Evolutionary conservation across 2,797 vertebrate genomes (phyloP).

Genomic region (Anguilla marmorata): DNA sequence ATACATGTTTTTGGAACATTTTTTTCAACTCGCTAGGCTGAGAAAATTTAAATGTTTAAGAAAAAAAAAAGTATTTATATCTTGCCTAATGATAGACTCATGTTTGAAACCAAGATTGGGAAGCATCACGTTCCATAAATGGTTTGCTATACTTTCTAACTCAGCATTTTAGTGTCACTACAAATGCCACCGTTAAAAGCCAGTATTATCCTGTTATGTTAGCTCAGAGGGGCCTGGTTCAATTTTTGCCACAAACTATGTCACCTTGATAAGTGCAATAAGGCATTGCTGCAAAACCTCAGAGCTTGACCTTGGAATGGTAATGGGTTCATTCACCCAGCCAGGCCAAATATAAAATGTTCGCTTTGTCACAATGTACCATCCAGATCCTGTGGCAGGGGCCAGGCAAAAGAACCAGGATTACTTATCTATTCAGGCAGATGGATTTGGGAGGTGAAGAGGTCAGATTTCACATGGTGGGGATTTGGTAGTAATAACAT

Average conservation of each 20-base stretch:
- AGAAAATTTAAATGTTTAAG: too few relatives aligned
- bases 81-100: too few relatives aligned
- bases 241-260: not conserved
- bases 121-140: not conserved
- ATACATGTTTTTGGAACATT: too few relatives aligned
- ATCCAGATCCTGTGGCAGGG: not conserved
- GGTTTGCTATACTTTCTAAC: not conserved
- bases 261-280: not conserved
- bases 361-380: conserved; percentile 19
- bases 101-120: not conserved
- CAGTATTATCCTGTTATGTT: not conserved
- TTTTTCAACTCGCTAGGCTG: too few relatives aligned
- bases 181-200: not conserved
- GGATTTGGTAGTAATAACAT: conserved; percentile 33
- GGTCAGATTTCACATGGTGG: conserved; percentile 26
- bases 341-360: not conserved
- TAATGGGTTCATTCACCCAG: conserved; percentile 34
- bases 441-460: conserved; percentile 29
- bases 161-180: not conserved
- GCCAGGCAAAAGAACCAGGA: conserved; percentile 20
- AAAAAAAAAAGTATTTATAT: too few relatives aligned
- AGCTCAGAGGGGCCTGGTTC: not conserved
- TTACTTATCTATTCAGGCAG: conserved; percentile 43
- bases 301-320: conserved; percentile 32
- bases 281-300: not conserved